A percentile compares a stretch with the other conserved stretches of the same genome.
phyloP scores from a whole-genome alignment of 2,797 vertebrate genomes.

The Spondyliosoma cantharus region DNA sequence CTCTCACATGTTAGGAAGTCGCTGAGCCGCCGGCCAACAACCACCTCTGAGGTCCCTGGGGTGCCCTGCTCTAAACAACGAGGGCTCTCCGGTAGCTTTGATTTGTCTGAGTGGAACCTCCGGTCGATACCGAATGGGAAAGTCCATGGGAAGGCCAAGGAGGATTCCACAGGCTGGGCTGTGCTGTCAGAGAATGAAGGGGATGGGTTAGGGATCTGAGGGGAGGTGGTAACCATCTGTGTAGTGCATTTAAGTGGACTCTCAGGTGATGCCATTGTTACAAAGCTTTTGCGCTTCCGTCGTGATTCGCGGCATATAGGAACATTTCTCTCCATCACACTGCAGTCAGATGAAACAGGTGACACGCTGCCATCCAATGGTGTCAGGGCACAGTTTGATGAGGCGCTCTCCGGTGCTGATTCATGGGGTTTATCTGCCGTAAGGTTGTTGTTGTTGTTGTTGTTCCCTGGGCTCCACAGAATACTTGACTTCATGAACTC shows the following conservation, averaged over 20 bases:
- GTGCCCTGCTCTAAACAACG: conserved; percentile 88
- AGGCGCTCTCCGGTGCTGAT: conserved; percentile 87
- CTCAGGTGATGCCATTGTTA: conserved; percentile 94
- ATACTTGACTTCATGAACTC: conserved; percentile 99
- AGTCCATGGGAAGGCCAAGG: conserved; percentile 97
- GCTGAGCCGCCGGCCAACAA: conserved; percentile 86
- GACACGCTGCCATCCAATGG: conserved; percentile 95
- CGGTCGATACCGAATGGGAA: conserved; percentile 97
- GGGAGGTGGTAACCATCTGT: conserved; percentile 89
- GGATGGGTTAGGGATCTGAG: conserved; percentile 92
- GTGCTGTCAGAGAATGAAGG: conserved; percentile 90
- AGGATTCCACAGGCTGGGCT: conserved; percentile 93
- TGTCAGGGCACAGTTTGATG: conserved; percentile 90
- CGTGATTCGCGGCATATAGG: conserved; percentile 94
- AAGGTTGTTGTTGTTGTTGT: conserved; percentile 63
- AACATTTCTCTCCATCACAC: conserved; percentile 93
- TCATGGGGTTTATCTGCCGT: conserved; percentile 89
- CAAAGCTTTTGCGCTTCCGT: conserved; percentile 94
- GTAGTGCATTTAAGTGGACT: conserved; percentile 94
- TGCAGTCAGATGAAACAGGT: conserved; percentile 96
- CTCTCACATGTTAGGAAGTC: conserved; percentile 95
- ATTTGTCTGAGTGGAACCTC: conserved; percentile 92
- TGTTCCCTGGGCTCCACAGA: conserved; percentile 89
- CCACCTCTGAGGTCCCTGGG: conserved; percentile 77
- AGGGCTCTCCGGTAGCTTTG: conserved; percentile 92